Conservation (phyloP, 2,113 vertebrate genomes). For the Gymnogyps californianus region DNA sequence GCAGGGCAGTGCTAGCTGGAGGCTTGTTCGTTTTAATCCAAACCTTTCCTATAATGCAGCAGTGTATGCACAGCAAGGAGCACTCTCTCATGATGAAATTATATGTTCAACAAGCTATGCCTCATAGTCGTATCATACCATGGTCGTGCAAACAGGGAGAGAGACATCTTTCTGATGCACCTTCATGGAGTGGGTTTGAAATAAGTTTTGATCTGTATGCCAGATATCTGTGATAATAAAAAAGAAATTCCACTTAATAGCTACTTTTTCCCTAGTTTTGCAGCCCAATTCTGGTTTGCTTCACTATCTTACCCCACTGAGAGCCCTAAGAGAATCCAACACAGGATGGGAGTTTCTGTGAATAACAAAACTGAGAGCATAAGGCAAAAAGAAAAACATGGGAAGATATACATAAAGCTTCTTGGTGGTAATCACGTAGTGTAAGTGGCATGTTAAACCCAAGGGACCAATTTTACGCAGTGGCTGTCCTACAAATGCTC, state of each 20-base stretch:
- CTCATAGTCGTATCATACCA: background rate
- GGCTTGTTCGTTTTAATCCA: background rate
- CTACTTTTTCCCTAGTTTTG: background rate
- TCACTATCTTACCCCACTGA: background rate
- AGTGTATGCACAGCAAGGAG: background rate
- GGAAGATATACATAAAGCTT: background rate
- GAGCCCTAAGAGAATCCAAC: background rate
- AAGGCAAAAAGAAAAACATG: background rate
- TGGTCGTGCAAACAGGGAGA: accelerated
- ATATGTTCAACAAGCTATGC: background rate
- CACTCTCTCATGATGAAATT: background rate
- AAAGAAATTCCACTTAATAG: background rate
- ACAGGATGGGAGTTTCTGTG: background rate
- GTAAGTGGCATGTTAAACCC: background rate
- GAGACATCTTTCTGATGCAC: background rate
- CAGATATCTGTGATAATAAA: background rate
- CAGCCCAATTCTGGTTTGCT: background rate
- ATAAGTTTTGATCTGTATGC: background rate
- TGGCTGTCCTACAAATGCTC: background rate
- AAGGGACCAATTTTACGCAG: background rate
- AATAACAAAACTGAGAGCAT: background rate
- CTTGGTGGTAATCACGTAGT: accelerated
- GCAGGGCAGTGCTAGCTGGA: background rate
- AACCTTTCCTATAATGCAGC: background rate
- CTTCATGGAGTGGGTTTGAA: background rate